Percentiles rank a stretch among this genome's conserved stretches.
Conservation (phyloP, 2,797 vertebrate species). For the Botia kubotai region DNA sequence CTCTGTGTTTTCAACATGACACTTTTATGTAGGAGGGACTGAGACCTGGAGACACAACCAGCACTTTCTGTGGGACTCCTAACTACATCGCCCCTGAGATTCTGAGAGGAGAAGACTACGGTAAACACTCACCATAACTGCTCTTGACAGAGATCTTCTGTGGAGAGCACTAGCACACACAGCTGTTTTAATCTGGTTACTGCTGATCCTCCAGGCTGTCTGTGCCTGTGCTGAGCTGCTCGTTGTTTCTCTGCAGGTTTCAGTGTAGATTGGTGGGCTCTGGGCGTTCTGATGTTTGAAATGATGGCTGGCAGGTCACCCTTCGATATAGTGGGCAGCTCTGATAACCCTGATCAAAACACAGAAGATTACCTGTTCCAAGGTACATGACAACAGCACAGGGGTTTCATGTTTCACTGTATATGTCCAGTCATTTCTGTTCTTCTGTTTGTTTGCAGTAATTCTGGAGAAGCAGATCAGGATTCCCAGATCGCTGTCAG, state of each 20-base stretch:
- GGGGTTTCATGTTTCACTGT: background rate
- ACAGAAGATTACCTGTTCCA: slow-evolving; percentile 99
- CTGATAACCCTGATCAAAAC: slow-evolving; percentile 98
- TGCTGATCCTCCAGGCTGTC: background rate
- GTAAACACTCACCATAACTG: slow-evolving; percentile 73
- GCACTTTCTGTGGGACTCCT: slow-evolving; percentile 98
- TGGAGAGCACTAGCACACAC: background rate
- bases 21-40: slow-evolving; percentile 86
- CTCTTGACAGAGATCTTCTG: background rate
- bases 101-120: slow-evolving; percentile 96
- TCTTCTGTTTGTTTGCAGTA: slow-evolving; percentile 74
- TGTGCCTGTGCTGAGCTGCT: background rate
- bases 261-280: slow-evolving; percentile 98
- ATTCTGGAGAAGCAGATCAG: slow-evolving; percentile 99
- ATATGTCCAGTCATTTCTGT: background rate
- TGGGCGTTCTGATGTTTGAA: slow-evolving; percentile 97
- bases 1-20: background rate
- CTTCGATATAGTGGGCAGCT: slow-evolving; percentile 97
- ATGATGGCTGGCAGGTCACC: slow-evolving; percentile 99
- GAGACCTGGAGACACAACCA: slow-evolving; percentile 96
- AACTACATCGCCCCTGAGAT: slow-evolving; percentile 99
- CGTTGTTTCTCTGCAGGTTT: slow-evolving; percentile 79
- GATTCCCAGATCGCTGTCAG: slow-evolving; percentile 96
- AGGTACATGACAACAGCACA: slow-evolving; percentile 76
- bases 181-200: background rate